Evolutionary conservation across 1,140 invertebrate genomes (phyloP), one percentile per base, ranked within the genome.

Genomic region (Physella acuta): DNA sequence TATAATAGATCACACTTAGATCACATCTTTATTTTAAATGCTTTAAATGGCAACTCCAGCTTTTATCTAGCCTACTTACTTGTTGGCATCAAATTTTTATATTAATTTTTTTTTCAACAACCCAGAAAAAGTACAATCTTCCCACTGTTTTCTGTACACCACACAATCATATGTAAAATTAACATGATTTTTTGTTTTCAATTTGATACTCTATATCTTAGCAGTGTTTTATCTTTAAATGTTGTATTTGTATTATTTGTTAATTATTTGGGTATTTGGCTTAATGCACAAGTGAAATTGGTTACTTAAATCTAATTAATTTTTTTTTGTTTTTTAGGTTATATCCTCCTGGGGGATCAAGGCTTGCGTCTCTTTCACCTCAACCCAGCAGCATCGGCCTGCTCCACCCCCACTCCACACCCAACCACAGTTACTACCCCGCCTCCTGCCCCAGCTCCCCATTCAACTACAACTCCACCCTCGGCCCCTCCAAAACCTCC

Each of bases 361-460:
- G 62, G 2, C 20, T 64, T 31, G 14, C 62, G 1, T 52, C 49
- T 11, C 44, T 64, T 8, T 52, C 62, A 3, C 62, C 62, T 20
- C 62, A 31, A 24, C 34, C 62, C 28, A 64, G 30, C 44, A 64
- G 34, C 26, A 30, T 20, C n/a, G 26, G 49, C 3, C 44, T 64
- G 16, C 30, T 64, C 4, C 62, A 64, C 37, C 62, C 62, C 1
- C n/a, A 64, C 33, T 28, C 62, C 0, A 24, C 4, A 31, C 30
- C 51, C 14, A 28, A 16, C 1, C 20, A n/a, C 20, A 53, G 2
- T 8, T 2, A 26, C 24, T 64, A 64, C 24, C 62, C 62, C 16
- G 62, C 62, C 24, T 64, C 62, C 28, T 64, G 62, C 20, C 62
- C 62, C 39, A 64, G 62, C 17, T 64, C 62, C 33, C 62, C 62